Base-by-base conservation (phyloP, 1,140 invertebrate genomes). In the Oscheius sp. region DNA sequence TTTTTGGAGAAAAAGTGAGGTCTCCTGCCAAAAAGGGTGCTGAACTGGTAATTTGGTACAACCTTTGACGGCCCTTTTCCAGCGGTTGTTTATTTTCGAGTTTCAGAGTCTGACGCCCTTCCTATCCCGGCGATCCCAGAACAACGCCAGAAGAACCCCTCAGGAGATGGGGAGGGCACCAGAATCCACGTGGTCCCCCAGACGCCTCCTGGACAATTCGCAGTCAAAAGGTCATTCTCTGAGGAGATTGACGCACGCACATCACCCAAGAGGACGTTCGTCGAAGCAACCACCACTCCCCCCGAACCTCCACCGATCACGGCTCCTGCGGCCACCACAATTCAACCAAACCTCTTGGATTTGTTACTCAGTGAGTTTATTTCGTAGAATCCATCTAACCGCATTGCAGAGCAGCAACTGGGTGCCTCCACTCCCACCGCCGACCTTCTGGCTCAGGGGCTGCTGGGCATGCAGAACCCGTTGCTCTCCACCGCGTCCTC, bases 31-130 rank as follows among this genome's bases (percentile, higher is more conserved):
- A n/a, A n/a, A n/a, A n/a, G n/a, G n/a, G n/a, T n/a, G n/a, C n/a
- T n/a, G n/a, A n/a, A n/a, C n/a, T n/a, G n/a, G n/a, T n/a, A n/a
- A n/a, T n/a, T n/a, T n/a, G n/a, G n/a, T n/a, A n/a, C n/a, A n/a
- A n/a, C n/a, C n/a, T n/a, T n/a, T n/a, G n/a, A n/a, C n/a, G n/a
- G n/a, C n/a, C n/a, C n/a, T n/a, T n/a, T n/a, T 2, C 18, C 64
- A 69, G 20, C n/a, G 31, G 31, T 13, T 31, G 15, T 67, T 52
- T 68, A 73, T 35, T 3, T 62, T 68, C 4, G 18, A 34, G 20
- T 49, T 79, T 62, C 42, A 82, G 80, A 81, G 32, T 78, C 82
- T 46, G 80, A 81, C 58, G 84, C 82, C 45, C 63, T 81, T 10
- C 82, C 82, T 15, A 81, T 81, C 65, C 80, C 82, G 26, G 62